Conservation (phyloP, 2,888 invertebrate species). For the Nyleta sp. region DNA sequence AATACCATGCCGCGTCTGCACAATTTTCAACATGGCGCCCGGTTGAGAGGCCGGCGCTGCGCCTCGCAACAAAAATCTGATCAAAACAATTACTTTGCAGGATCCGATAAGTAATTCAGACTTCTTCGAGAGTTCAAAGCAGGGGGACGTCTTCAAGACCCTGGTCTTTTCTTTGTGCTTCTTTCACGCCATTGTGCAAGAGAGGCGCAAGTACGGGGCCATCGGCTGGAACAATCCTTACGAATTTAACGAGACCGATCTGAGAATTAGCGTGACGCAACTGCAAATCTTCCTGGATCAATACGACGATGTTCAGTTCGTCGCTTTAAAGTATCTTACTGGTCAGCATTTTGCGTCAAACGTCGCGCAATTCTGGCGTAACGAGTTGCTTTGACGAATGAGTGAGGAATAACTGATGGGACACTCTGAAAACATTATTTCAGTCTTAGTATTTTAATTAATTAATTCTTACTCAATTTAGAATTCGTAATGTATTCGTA, state of each 20-base stretch:
- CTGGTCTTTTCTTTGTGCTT: constrained; percentile 97
- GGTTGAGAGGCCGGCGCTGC: background rate
- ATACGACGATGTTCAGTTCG: constrained; percentile 92
- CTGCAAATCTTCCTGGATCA: constrained; percentile 94
- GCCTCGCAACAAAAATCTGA: constrained; percentile 29
- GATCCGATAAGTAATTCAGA: constrained; percentile 94
- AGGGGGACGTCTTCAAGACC: constrained; percentile 91
- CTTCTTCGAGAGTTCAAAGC: constrained; percentile 93
- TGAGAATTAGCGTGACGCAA: constrained; percentile 94
- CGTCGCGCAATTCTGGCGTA: background rate
- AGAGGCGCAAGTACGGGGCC: constrained; percentile 96
- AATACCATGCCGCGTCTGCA: constrained; percentile 4
- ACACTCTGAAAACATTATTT: too few relatives aligned
- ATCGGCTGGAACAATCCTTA: constrained; percentile 98
- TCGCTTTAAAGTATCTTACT: constrained; percentile 94
- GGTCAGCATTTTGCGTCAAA: constrained; percentile 68
- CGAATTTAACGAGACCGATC: constrained; percentile 97
- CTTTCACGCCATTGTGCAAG: constrained; percentile 98
- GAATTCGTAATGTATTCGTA: too few relatives aligned
- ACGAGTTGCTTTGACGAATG: background rate
- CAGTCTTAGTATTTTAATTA: too few relatives aligned
- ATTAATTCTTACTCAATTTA: too few relatives aligned
- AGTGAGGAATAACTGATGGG: background rate
- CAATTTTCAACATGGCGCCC: constrained; percentile 26
- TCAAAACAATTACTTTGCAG: constrained; percentile 62